Evolutionary conservation across 2,797 vertebrate species (phyloP).

Genomic region (Falco biarmicus): DNA sequence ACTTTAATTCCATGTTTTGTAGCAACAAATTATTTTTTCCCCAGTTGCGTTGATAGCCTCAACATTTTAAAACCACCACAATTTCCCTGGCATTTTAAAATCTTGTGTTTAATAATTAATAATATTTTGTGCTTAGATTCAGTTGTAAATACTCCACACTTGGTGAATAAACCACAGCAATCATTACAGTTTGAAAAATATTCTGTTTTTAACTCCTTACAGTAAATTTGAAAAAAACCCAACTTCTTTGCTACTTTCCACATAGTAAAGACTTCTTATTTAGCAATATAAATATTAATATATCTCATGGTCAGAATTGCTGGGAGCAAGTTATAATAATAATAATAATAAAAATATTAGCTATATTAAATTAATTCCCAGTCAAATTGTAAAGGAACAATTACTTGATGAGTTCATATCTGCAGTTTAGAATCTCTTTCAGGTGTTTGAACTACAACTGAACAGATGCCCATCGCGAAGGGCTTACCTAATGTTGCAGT

Average conservation of each 20-base stretch:
- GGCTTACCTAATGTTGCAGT: constrained; percentile 54
- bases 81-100: background rate
- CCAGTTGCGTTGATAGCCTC: background rate
- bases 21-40: background rate
- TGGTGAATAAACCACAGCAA: background rate
- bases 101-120: background rate
- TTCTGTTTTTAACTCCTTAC: background rate
- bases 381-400: constrained; percentile 48
- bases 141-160: background rate
- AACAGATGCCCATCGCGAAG: constrained; percentile 67
- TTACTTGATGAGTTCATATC: constrained; percentile 52
- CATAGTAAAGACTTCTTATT: background rate
- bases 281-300: background rate
- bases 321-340: background rate
- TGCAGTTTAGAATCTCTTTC: constrained; percentile 46
- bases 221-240: background rate
- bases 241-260: background rate
- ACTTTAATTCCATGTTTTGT: background rate
- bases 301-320: background rate
- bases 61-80: background rate
- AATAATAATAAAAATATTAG: background rate
- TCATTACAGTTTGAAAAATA: background rate
- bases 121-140: background rate
- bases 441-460: constrained; percentile 46
- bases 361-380: constrained; percentile 11